Percentiles rank a stretch among this genome's conserved stretches.
Conservation (phyloP, 2,888 invertebrate species). For the Hemithea aestivaria region DNA sequence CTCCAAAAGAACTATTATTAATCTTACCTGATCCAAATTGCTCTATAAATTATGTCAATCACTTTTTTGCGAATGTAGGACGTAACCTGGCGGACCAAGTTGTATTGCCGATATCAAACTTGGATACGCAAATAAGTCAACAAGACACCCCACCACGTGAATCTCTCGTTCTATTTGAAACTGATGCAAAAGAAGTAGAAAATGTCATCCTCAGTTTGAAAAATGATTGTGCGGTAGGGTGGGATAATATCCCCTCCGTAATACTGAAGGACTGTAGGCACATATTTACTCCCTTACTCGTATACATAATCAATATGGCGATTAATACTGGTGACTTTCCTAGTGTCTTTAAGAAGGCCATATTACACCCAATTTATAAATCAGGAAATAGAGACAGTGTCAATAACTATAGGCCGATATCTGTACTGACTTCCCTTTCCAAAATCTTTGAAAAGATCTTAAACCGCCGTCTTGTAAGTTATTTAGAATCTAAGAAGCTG, state of each 20-base stretch:
- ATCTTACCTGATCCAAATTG: background rate
- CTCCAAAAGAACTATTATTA: constrained; percentile 1
- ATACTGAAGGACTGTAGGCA: constrained; percentile 3
- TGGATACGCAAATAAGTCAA: no score
- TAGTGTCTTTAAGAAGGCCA: background rate
- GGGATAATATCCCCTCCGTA: constrained; percentile 8
- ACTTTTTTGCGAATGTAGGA: constrained; percentile 9
- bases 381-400: constrained; percentile 12
- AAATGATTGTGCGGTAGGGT: constrained; percentile 10
- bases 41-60: constrained; percentile 4
- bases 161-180: constrained; percentile 5
- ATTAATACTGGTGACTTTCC: constrained; percentile 10
- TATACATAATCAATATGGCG: constrained; percentile 5
- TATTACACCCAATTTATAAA: constrained; percentile 11
- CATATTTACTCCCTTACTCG: constrained; percentile 1
- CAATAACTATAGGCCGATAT: constrained; percentile 17
- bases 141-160: background rate
- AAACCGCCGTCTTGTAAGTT: constrained; percentile 5
- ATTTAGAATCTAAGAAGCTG: no score
- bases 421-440: constrained; percentile 11
- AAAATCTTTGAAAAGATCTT: constrained; percentile 13
- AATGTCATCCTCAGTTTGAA: constrained; percentile 4
- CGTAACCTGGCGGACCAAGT: constrained; percentile 1
- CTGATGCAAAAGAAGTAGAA: constrained; percentile 10
- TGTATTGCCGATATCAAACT: no score